A percentile compares a stretch with the other conserved stretches of the same genome.
phyloP scores from a whole-genome alignment of 2,888 invertebrate genomes.

The Erynnis tages region DNA sequence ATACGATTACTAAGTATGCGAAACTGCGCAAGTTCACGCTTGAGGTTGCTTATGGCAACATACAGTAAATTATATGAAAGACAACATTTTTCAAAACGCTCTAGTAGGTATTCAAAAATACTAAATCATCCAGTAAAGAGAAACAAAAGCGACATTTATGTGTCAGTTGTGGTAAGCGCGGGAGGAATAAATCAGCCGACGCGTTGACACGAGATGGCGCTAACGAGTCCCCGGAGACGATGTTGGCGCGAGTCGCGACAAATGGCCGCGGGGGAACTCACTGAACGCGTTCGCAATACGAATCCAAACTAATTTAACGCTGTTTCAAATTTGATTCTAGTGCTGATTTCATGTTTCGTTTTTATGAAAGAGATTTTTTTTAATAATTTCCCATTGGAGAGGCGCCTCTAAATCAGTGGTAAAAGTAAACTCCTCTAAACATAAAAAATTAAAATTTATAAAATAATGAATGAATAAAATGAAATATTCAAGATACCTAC shows the following conservation, averaged over 20 bases:
- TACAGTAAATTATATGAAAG: not conserved
- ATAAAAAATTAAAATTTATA: too few relatives aligned
- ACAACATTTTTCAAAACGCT: constrained; percentile 17
- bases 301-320: constrained; percentile 60
- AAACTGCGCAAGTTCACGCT: too few relatives aligned
- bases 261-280: constrained; percentile 64
- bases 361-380: not conserved
- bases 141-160: constrained; percentile 79
- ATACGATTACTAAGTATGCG: too few relatives aligned
- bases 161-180: constrained; percentile 67
- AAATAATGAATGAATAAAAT: too few relatives aligned
- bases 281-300: constrained; percentile 42
- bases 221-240: constrained; percentile 65
- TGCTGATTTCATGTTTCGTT: constrained; percentile 20
- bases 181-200: constrained; percentile 65
- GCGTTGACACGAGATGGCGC: constrained; percentile 55
- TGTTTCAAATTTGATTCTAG: constrained; percentile 60
- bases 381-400: not conserved
- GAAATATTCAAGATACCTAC: too few relatives aligned
- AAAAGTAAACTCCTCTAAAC: too few relatives aligned
- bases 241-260: constrained; percentile 50
- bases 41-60: too few relatives aligned
- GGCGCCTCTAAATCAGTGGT: too few relatives aligned
- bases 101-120: constrained; percentile 11
- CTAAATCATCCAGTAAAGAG: constrained; percentile 62